These are phyloP conservation scores for Leptogaster cylindrica DNA, from an alignment of 2,888 invertebrate species.

Conservation along the genomic window DNA sequence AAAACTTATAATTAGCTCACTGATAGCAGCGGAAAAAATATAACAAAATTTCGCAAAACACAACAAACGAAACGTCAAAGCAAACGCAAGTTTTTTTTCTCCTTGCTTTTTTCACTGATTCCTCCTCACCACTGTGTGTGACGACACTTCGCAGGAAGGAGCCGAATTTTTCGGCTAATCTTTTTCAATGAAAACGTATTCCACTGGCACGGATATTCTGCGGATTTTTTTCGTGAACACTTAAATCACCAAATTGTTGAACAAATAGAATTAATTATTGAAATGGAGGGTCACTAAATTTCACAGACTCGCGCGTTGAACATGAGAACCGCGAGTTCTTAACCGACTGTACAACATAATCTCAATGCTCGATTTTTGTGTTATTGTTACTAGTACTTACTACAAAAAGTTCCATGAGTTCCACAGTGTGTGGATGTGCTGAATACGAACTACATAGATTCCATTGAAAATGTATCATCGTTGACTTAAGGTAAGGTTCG, in stretches of 20 bases:
- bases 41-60: no score
- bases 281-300: no score
- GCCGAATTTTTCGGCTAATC: not conserved
- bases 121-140: slow-evolving; percentile 3
- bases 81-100: slow-evolving; percentile 8
- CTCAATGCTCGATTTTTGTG: no score
- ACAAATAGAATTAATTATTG: no score
- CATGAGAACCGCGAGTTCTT: not conserved
- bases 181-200: slow-evolving; percentile 27
- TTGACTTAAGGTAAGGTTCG: no score
- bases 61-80: slow-evolving; percentile 37
- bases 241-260: not conserved
- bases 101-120: not conserved
- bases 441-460: no score
- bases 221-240: no score
- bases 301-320: not conserved
- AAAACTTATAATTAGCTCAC: slow-evolving; percentile 29
- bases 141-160: not conserved
- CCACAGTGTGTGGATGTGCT: no score
- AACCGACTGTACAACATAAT: no score
- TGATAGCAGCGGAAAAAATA: slow-evolving; percentile 7
- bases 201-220: slow-evolving; percentile 16
- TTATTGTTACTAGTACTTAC: no score
- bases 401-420: no score
- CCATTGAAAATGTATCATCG: no score